Evolutionary conservation across 2,797 vertebrate species (phyloP), one percentile per base, ranked within the genome.

Genomic region (Sorex maritimensis): DNA sequence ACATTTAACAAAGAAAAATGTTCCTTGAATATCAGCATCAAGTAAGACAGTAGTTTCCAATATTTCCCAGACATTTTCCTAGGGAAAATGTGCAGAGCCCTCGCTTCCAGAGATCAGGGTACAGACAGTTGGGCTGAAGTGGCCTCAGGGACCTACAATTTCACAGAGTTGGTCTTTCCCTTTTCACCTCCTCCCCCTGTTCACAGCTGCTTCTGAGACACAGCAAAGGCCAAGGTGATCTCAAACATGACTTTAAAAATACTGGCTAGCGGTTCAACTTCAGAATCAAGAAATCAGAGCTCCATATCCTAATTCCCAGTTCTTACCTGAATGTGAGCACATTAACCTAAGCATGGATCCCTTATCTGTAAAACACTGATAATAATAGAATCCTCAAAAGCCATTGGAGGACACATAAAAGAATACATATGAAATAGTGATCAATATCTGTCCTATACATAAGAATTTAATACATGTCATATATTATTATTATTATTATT

Each of bases 391-490:
- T 73, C 24, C 69, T 93, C 41, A 68, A 92, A 84, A 38, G 21
- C n/a, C 72, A 55, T 58, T 88, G 14, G 41, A 94, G 26, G 30
- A 87, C 91, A 90, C n/a, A 28, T 90, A 95, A 96, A 61, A 87
- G 26, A 90, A 93, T 63, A 2, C 34, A 79, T 87, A 19, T 49
- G 89, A 86, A 92, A 93, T 93, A 61, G 30, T 88, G 94, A 93
- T 72, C 28, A 79, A 55, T 93, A 65, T 68, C 55, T 83, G 6
- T 12, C 49, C 58, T 93, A 83, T 72, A 89, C 74, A 84, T 58
- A 95, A 87, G 73, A 95, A 92, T 92, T 82, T 46, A 93, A 58
- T 91, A 86, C 90, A 58, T 79, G 44, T 90, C 89, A 91, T 84
- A 63, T 91, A 84, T 52, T 83, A 79, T 44, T 80, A 90, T 77